Conservation (phyloP, 2,797 vertebrate species). For the Helicolenus hilgendorfi region DNA sequence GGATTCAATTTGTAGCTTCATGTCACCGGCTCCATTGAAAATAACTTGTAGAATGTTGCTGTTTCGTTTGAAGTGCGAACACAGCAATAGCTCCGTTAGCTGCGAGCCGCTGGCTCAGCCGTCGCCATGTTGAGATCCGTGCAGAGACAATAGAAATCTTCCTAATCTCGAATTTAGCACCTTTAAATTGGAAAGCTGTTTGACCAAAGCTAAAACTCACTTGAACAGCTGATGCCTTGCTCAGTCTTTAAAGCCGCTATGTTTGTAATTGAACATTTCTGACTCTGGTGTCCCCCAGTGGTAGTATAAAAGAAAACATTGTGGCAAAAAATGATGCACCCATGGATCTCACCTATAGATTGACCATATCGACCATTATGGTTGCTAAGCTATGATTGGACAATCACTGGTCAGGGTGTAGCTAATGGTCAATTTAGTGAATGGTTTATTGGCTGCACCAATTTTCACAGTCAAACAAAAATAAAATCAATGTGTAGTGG, state of each 20-base stretch:
- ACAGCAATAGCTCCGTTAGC: too few species aligned
- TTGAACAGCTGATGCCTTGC: neutral
- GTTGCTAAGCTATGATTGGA: neutral
- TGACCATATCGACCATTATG: neutral
- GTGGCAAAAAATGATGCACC: neutral
- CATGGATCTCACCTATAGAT: neutral
- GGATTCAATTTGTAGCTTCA: too few species aligned
- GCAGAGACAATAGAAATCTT: too few species aligned
- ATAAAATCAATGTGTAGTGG: neutral
- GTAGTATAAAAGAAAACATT: neutral
- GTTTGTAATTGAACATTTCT: neutral
- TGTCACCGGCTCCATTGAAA: too few species aligned
- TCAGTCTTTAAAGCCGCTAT: neutral
- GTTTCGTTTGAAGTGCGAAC: too few species aligned
- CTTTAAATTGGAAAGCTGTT: neutral
- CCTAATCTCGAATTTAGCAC: neutral
- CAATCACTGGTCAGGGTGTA: neutral
- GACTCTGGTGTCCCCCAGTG: neutral
- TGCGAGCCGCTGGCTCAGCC: too few species aligned
- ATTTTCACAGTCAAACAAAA: neutral
- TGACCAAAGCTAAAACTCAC: slow-evolving; percentile 42
- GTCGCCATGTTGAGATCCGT: too few species aligned
- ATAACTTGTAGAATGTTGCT: too few species aligned
- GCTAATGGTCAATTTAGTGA: slow-evolving; percentile 7
- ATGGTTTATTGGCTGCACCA: neutral